Base-by-base conservation (phyloP, 2,888 invertebrate genomes). In the Cabera pusaria region DNA sequence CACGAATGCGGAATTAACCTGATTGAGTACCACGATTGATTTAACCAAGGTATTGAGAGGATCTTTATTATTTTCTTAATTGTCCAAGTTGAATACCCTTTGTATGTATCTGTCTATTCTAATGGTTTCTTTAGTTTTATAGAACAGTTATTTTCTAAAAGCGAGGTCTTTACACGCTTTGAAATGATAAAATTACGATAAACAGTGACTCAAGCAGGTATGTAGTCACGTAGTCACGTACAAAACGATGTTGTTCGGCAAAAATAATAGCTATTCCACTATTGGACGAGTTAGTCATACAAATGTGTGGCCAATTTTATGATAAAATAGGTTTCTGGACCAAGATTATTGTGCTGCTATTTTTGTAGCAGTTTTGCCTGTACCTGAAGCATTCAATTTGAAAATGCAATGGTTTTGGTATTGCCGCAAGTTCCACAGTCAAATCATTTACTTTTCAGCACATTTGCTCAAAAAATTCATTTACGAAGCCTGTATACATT, bases 161-260 rank as follows among this genome's bases (percentile, higher is more conserved):
- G 4, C 11, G 19, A 26, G 33, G 24, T 32, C 24, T 26, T 33
- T 27, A 23, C 23, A 23, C 35, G 48, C 44, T 43, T 48, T 32
- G 43, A 43, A 48, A 51, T 43, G 40, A 45, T 43, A 43, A 45
- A 43, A 44, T 46, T 47, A 44, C 44, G 41, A 33, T 39, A 44
- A 50, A 37, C 21, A 41, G 25, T 1, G 10, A 29, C 19, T 32
- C 26, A 38, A 43, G 32, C 32, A 40, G 39, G 35, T 41, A 35
- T 36, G 23, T 40, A 38, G 17, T 12, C 25, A 14, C 31, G 16
- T 12, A 26, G 41, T 49, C 51, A 46, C 51, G 51, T 52, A 27
- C 45, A n/a, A 24, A 41, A 41, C 29, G 33, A 31, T 38, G 22
- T 40, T 41, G 27, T 50, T 25, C 18, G 29, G 31, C 39, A 46